Evolutionary conservation across 1,140 invertebrate species (phyloP), one percentile per base, ranked within the genome.

Genomic region (Cyclina sinensis): DNA sequence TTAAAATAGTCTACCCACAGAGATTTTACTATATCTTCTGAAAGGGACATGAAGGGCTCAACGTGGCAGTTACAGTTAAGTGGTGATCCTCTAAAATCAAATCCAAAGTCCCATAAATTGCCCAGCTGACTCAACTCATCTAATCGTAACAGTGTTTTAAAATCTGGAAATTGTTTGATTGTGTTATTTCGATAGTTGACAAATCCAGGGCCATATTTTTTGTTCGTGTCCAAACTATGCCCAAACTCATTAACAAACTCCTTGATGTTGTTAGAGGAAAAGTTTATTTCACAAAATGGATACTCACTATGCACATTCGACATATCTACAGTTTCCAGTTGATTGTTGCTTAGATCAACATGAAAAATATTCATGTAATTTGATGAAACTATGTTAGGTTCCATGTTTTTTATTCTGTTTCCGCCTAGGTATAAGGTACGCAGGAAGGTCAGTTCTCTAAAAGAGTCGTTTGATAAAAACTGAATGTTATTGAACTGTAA

Each of bases 161-260:
- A 73, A 27, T 88, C 59, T 5, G 86, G 86, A 48, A 68, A 88
- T 51, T n/a, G 51, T 81, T 43, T 14, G 39, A 88, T 39, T 46
- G 37, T 0, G 24, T 82, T 82, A 21, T 68, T 21, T 30, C 59
- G 57, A 30, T 65, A 30, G 39, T 57, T 37, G 1, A 65, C 18
- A 39, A 82, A 65, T 32, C 79, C 79, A n/a, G 59, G 79, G 21
- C 79, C 79, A 68, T 82, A 82, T 11, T 21, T 14, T 39, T 65
- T 82, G 21, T 18, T 43, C 9, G 30, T 35, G 27, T 82, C 21
- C 57, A 68, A 24, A 5, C 1, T 65, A 39, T 39, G 43, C 0
- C 46, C 21, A 68, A n/a, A 3, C 43, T 65, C 57, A 43, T 82
- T 82, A 2, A 65, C 35, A 18, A 65, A 27, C 14, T 82, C n/a